phyloP scores from a whole-genome alignment of 2,888 invertebrate genomes.

The Noctua fimbriata region DNA sequence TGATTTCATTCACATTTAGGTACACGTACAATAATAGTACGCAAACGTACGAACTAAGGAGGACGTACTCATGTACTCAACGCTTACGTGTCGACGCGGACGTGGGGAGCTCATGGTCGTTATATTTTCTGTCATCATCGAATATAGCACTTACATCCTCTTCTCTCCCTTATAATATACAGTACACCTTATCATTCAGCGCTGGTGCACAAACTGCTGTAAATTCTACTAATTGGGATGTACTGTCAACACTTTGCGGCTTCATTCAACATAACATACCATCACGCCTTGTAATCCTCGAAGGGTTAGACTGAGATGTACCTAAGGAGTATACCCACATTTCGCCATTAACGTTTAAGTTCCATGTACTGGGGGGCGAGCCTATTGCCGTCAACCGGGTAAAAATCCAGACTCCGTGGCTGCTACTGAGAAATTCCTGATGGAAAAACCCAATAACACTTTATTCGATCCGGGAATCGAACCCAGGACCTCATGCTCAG shows the following conservation, averaged over 20 bases:
- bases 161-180: background rate
- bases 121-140: constrained; percentile 13
- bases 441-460: too few species aligned
- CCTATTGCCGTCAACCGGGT: too few species aligned
- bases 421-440: too few species aligned
- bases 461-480: too few species aligned
- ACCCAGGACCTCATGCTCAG: too few species aligned
- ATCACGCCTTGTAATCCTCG: too few species aligned
- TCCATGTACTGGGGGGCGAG: too few species aligned
- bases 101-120: constrained; percentile 20
- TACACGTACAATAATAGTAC: constrained; percentile 55
- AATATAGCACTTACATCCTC: background rate
- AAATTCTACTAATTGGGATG: background rate
- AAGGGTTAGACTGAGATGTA: too few species aligned
- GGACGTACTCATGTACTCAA: constrained; percentile 1
- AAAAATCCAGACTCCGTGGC: too few species aligned
- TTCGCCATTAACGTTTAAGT: too few species aligned
- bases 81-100: constrained; percentile 17
- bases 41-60: constrained; percentile 11
- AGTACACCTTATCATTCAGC: background rate
- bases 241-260: background rate
- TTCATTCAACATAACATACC: background rate
- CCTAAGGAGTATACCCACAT: too few species aligned
- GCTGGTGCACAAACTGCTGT: background rate
- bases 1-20: constrained; percentile 60